Evolutionary conservation across 2,797 vertebrate species (phyloP).

Genomic region (Chrysocyon brachyurus): DNA sequence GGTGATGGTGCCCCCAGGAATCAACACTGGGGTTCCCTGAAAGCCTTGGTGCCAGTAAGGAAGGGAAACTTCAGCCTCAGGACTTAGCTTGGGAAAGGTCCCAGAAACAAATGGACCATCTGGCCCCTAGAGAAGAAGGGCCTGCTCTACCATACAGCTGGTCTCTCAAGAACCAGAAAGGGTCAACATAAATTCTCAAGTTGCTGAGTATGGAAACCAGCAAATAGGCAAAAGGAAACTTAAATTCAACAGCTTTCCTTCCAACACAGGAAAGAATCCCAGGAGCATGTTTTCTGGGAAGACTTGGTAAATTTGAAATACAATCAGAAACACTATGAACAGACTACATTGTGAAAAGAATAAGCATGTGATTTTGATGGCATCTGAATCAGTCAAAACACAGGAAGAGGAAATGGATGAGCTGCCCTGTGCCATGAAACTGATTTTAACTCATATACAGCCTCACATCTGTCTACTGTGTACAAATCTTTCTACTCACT

Average conservation of each 20-base stretch:
- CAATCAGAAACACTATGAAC: background rate
- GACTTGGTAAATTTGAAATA: conserved; percentile 13
- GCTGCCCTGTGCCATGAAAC: background rate
- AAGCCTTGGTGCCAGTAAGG: background rate
- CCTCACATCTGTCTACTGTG: background rate
- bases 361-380: background rate
- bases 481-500: background rate
- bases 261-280: conserved; percentile 5
- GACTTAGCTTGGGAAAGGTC: background rate
- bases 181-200: background rate
- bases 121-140: background rate
- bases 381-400: background rate
- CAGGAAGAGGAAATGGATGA: background rate
- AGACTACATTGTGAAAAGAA: background rate
- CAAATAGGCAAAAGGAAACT: conserved; percentile 1
- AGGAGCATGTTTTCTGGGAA: conserved; percentile 26
- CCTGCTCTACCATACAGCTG: too few species aligned
- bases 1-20: background rate
- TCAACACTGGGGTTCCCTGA: background rate
- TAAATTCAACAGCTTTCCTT: conserved; percentile 2
- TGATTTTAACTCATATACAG: background rate
- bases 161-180: background rate
- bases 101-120: background rate
- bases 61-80: background rate
- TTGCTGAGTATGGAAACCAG: conserved; percentile 1